Evolutionary conservation across 2,113 vertebrate genomes (phyloP).

Genomic region (Eolophus roseicapilla): DNA sequence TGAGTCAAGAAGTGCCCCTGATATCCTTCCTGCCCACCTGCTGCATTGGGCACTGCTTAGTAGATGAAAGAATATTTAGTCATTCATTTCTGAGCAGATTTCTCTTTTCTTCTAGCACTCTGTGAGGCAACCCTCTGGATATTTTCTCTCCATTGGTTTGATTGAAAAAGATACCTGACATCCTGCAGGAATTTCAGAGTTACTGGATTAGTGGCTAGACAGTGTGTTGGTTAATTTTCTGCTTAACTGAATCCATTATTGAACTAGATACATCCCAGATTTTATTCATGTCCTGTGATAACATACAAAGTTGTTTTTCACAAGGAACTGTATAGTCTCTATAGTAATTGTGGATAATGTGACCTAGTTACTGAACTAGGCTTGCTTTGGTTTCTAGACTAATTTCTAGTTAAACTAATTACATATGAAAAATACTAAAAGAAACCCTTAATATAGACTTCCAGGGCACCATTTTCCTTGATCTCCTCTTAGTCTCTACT

Average conservation of each 20-base stretch:
- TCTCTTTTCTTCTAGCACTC: neutral
- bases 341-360: neutral
- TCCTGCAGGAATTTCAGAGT: neutral
- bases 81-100: neutral
- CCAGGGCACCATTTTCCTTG: neutral
- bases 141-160: neutral
- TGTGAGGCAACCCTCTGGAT: neutral
- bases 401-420: neutral
- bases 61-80: neutral
- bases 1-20: neutral
- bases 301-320: neutral
- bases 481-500: neutral
- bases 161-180: constrained; percentile 9
- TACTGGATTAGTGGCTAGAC: neutral
- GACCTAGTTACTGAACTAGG: neutral
- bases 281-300: neutral
- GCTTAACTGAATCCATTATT: neutral
- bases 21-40: neutral
- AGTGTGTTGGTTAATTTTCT: constrained; percentile 18
- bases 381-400: neutral
- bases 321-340: neutral
- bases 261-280: neutral
- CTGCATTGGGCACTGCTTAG: neutral
- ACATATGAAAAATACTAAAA: neutral
- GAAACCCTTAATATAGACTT: neutral